A percentile compares a stretch with the other conserved stretches of the same genome.
These are phyloP conservation scores for Drosophila infuscata DNA, from an alignment of 2,888 invertebrate genomes.

Conservation along the genomic window DNA sequence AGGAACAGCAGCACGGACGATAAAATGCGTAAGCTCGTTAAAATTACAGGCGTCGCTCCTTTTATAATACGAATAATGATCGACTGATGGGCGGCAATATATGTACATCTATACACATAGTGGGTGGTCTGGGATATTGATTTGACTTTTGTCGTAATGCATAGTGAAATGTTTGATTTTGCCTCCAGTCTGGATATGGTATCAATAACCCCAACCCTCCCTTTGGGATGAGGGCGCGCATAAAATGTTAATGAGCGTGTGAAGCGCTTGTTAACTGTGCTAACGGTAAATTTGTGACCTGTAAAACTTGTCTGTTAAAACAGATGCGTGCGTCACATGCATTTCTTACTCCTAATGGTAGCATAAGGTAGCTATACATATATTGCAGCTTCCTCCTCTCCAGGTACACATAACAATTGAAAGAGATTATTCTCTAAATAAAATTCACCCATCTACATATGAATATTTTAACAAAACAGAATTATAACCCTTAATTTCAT, in stretches of 20 bases:
- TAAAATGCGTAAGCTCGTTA: conserved; percentile 80
- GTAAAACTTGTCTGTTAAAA: conserved; percentile 10
- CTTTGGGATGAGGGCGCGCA: neutral
- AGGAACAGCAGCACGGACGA: conserved; percentile 39
- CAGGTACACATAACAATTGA: neutral
- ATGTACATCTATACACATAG: neutral
- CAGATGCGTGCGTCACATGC: conserved; percentile 9
- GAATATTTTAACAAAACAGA: neutral
- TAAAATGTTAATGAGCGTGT: conserved; percentile 45
- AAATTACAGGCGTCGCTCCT: conserved; percentile 74
- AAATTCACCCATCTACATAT: neutral
- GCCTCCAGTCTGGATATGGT: conserved; percentile 8
- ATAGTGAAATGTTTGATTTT: conserved; percentile 55
- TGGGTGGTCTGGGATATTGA: conserved; percentile 48
- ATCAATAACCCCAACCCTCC: neutral
- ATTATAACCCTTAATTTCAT: neutral
- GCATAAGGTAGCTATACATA: neutral
- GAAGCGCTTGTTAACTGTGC: conserved; percentile 45
- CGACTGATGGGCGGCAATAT: conserved; percentile 34
- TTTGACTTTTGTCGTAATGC: conserved; percentile 63
- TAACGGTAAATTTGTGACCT: conserved; percentile 19
- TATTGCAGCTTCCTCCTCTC: no score
- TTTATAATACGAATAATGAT: conserved; percentile 72
- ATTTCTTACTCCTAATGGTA: neutral
- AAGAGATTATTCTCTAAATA: neutral